A percentile compares a stretch with the other conserved stretches of the same genome.
These are phyloP conservation scores for Mormyrops boulengeri DNA, from an alignment of 2,797 vertebrate genomes.

Conservation along the genomic window DNA sequence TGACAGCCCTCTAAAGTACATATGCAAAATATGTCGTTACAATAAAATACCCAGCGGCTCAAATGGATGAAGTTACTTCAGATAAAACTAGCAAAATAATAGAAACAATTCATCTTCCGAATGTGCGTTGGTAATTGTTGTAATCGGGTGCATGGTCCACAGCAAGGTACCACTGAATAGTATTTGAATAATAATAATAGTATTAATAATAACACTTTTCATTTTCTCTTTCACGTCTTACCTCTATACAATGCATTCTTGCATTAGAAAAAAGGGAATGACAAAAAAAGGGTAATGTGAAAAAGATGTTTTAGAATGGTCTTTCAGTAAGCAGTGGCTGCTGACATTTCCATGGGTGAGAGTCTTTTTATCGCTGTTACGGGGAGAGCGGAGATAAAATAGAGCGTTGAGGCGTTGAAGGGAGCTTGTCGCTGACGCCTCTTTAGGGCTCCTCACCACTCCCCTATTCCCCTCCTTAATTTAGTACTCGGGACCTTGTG, in stretches of 20 bases:
- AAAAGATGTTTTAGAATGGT: conserved; percentile 27
- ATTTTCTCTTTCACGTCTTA: neutral
- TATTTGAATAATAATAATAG: neutral
- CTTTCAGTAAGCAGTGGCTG: conserved; percentile 12
- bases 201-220: neutral
- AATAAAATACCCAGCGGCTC: neutral
- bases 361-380: neutral
- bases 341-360: conserved; percentile 28
- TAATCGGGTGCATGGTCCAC: neutral
- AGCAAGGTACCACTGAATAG: neutral
- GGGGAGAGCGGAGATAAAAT: conserved; percentile 17
- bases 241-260: neutral
- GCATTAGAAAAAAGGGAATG: neutral
- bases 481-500: neutral
- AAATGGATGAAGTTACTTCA: neutral
- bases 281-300: conserved; percentile 21
- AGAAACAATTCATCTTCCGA: neutral
- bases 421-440: conserved; percentile 11
- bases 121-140: neutral
- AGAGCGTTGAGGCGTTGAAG: neutral
- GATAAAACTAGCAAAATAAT: neutral
- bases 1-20: neutral
- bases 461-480: conserved; percentile 14
- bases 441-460: neutral
- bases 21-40: neutral